phyloP scores from a whole-genome alignment of 2,888 invertebrate species.

The Thecocarcelia acutangulata region DNA sequence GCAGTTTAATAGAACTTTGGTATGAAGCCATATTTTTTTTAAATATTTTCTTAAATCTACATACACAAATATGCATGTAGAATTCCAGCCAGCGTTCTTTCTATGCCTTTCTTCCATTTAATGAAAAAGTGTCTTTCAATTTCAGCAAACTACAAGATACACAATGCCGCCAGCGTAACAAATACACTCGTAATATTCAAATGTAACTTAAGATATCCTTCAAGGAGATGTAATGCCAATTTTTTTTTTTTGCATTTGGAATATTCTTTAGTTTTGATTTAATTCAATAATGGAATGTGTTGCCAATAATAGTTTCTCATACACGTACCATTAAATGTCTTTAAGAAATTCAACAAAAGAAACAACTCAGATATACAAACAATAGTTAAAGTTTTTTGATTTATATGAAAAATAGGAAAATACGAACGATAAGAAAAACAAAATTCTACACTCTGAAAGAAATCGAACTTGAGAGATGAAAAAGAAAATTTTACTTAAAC shows the following conservation, averaged over 20 bases:
- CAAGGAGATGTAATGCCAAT: conserved; percentile 29
- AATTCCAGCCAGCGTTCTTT: no score
- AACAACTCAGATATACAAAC: conserved; percentile 19
- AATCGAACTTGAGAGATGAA: background rate
- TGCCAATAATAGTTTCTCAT: conserved; percentile 63
- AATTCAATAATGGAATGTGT: conserved; percentile 63
- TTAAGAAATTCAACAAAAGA: conserved; percentile 18
- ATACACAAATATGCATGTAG: no score
- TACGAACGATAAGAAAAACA: background rate
- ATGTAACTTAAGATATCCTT: conserved; percentile 51
- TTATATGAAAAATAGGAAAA: background rate
- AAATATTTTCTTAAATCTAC: no score
- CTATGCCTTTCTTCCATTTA: no score
- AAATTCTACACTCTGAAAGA: conserved; percentile 14
- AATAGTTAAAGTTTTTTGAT: conserved; percentile 26
- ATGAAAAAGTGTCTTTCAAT: conserved; percentile 1
- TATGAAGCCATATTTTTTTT: no score
- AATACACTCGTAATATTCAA: conserved; percentile 4
- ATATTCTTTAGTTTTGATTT: conserved; percentile 53
- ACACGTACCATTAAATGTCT: conserved; percentile 30
- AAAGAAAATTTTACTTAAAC: background rate
- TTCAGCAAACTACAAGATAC: conserved; percentile 30
- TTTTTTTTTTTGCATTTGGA: conserved; percentile 21
- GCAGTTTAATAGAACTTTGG: no score
- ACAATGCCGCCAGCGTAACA: conserved; percentile 24